These are phyloP conservation scores for Carduelis carduelis DNA, from an alignment of 2,797 vertebrate species.

Conservation along the genomic window DNA sequence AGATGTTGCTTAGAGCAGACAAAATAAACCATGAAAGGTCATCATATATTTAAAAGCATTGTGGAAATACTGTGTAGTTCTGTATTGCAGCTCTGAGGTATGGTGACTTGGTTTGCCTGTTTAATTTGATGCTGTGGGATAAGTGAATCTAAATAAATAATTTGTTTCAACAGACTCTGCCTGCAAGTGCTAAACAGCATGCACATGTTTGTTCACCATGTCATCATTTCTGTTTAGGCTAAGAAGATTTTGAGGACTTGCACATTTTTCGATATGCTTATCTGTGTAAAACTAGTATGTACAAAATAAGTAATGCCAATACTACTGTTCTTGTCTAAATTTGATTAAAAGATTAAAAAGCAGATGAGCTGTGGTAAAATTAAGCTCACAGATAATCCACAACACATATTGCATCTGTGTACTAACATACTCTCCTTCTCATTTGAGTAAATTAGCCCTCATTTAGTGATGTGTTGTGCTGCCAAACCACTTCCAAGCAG, in stretches of 20 bases:
- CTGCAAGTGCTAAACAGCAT: background rate
- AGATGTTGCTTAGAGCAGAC: background rate
- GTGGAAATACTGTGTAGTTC: background rate
- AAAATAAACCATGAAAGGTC: background rate
- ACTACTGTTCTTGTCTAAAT: background rate
- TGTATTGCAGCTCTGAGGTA: background rate
- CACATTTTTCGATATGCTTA: background rate
- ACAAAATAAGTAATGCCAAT: background rate
- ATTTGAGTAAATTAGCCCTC: constrained; percentile 24
- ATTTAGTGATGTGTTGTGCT: background rate
- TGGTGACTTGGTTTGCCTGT: background rate
- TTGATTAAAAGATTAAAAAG: background rate
- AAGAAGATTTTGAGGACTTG: background rate
- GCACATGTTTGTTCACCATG: background rate
- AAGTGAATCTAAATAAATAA: background rate
- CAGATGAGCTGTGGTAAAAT: background rate
- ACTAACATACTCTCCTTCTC: background rate
- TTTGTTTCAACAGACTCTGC: background rate
- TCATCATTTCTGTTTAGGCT: background rate
- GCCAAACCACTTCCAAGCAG: constrained; percentile 1
- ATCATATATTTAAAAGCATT: background rate
- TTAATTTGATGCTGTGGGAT: background rate
- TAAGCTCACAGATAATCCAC: background rate
- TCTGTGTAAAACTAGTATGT: background rate
- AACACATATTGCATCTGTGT: background rate